phyloP scores from a whole-genome alignment of 2,888 invertebrate genomes.

The Drosophila basisetae region DNA sequence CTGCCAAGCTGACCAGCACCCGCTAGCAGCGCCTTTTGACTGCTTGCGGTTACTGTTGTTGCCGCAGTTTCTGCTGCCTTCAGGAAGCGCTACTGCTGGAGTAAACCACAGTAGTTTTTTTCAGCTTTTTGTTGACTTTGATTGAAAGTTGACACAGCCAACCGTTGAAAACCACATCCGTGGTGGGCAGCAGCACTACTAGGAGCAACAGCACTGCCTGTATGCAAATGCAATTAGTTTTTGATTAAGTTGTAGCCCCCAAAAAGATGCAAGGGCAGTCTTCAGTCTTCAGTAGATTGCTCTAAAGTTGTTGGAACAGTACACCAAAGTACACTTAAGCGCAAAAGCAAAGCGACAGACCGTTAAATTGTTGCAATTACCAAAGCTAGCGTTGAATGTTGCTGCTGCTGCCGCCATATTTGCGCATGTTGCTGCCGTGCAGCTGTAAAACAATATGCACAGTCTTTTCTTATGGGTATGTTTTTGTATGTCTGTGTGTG shows the following conservation, averaged over 20 bases:
- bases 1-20: constrained; percentile 70
- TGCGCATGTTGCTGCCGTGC: constrained; percentile 58
- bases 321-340: constrained; percentile 83
- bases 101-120: constrained; percentile 72
- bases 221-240: constrained; percentile 82
- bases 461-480: constrained; percentile 25
- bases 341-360: constrained; percentile 83
- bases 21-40: constrained; percentile 65
- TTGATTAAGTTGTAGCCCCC: constrained; percentile 76
- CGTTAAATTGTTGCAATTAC: constrained; percentile 85
- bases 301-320: constrained; percentile 38
- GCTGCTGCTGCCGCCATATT: constrained; percentile 69
- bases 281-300: constrained; percentile 23
- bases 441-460: constrained; percentile 79
- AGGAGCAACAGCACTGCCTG: constrained; percentile 34
- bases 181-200: constrained; percentile 63
- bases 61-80: constrained; percentile 47
- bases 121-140: constrained; percentile 71
- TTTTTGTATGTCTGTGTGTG: constrained; percentile 33
- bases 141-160: constrained; percentile 82
- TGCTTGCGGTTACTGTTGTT: constrained; percentile 48
- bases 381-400: constrained; percentile 68
- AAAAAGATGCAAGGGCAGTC: constrained; percentile 50
- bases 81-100: constrained; percentile 70
- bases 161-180: constrained; percentile 83